Base-by-base conservation (phyloP, 2,888 invertebrate species). In the Argyresthia goedartella region DNA sequence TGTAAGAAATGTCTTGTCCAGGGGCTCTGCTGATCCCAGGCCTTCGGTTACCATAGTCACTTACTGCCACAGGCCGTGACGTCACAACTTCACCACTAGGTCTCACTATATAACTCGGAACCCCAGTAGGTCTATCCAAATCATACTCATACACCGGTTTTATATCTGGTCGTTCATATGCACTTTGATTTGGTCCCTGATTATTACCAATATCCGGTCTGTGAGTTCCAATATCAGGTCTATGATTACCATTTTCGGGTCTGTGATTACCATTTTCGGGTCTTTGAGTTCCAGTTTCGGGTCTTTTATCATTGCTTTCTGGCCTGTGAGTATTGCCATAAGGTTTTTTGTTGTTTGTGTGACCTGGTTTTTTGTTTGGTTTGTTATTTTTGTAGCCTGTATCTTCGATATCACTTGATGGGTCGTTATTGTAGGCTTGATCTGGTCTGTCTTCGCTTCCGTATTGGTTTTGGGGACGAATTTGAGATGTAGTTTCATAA, bases 91-190 rank as follows among this genome's bases (percentile, higher is more conserved):
- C 71, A 0, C 80, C 81, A 1, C 68, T 66, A 0, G 80, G 80
- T 13, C 68, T 64, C 0, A 69, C 63, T 9, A 74, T 68, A 53
- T 82, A 85, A 55, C 74, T 73, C 0, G 81, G 80, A 0, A 60
- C 76, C 51, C 76, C 67, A 0, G 50, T 56, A 0, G 81, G 76
- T 48, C 66, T 79, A 0, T 79, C 77, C 49, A 64, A n/a, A 1
- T 77, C 81, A 44, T 71, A 67, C 53, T 85, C 85, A 46, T 85
- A 85, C 0, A 85, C 86, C 2, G 86, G 85, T 55, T 73, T 82
- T 0, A 79, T 55, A 52, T 67, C 65, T 11, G 71, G 71, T 48
- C 63, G 63, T 34, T 65, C 59, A 50, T 54, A 11, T 54, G 51
- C 25, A 25, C 25, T 25, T 25, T 53, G 54, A 42, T 48, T 43